Evolutionary conservation across 2,888 invertebrate species (phyloP), one percentile per base, ranked within the genome.

Genomic region (Didymodactylos carnosus): DNA sequence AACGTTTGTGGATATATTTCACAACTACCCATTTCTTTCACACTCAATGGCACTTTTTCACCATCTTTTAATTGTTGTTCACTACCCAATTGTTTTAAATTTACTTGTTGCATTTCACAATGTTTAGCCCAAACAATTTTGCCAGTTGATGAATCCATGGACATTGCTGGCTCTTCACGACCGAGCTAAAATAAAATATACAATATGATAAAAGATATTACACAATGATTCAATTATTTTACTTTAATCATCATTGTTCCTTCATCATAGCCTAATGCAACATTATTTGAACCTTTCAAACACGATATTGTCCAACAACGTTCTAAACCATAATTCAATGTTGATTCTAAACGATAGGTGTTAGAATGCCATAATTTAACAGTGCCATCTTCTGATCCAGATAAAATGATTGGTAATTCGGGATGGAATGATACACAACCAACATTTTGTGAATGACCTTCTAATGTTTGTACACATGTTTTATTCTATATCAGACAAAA

Each of bases 51-150:
- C 19, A 99, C 86, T 53, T 92, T 87, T 83, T 94, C 94, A 0
- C 94, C 94, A 80, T 95, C 94, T 80, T 90, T 89, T 75, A 91
- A 87, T 77, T 85, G 85, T 77, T 83, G 82, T 76, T 84, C 82
- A 7, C 78, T 79, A 16, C 13, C 88, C 71, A 91, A 82, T 0
- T 91, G 89, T 82, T 93, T 93, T 77, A 94, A 84, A 84, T 94
- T 93, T 10, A 91, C 92, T 83, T 97, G 97, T 82, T 98, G 97
- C 83, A 99, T 89, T 85, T 98, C 98, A 0, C 94, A 94, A 83
- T 99, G 98, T 80, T 90, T 90, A 0, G 98, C 98, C 94, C 95
- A 98, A 75, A 99, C 90, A 76, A 98, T 95, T 86, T 99, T 99
- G 39, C 98, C 98, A 62, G 62, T 62, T 79, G 90, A 90, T 2